phyloP scores from a whole-genome alignment of 1,140 invertebrate species.

The Cyphomyrmex costatus region DNA sequence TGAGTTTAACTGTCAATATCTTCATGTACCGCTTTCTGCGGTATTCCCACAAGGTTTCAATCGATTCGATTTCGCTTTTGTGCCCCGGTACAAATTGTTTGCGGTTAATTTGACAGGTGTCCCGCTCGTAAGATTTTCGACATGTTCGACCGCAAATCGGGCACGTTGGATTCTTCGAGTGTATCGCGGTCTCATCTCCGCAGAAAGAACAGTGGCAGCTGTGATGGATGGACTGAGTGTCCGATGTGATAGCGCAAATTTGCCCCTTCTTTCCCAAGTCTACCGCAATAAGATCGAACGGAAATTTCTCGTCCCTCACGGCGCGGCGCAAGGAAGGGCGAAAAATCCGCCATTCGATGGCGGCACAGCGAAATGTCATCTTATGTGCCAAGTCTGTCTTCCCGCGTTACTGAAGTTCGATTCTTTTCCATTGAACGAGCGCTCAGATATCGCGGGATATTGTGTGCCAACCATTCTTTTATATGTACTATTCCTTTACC shows the following conservation, averaged over 20 bases:
- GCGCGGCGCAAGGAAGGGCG: neutral
- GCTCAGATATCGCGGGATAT: constrained; percentile 21
- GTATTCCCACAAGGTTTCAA: neutral
- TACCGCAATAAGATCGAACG: constrained; percentile 47
- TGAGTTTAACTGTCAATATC: constrained; percentile 23
- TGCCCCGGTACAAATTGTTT: constrained; percentile 36
- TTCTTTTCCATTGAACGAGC: constrained; percentile 29
- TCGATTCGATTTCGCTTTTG: constrained; percentile 47
- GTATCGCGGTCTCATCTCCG: constrained; percentile 37
- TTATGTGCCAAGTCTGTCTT: constrained; percentile 28
- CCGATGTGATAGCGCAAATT: constrained; percentile 63
- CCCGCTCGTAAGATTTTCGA: constrained; percentile 42
- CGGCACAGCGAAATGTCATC: constrained; percentile 38
- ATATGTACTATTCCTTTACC: constrained; percentile 8
- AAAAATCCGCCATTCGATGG: constrained; percentile 48
- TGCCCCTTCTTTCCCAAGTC: constrained; percentile 22
- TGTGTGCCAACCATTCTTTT: constrained; percentile 20
- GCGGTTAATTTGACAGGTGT: constrained; percentile 61
- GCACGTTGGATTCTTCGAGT: constrained; percentile 9
- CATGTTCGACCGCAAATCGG: constrained; percentile 14
- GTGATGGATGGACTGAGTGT: constrained; percentile 60
- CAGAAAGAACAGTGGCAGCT: constrained; percentile 52
- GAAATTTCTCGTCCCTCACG: constrained; percentile 28
- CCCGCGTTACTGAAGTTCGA: constrained; percentile 32
- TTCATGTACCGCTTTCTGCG: neutral